Evolutionary conservation across 1,140 invertebrate genomes (phyloP), one percentile per base, ranked within the genome.

Genomic region (Pygmarrhopalites habei): DNA sequence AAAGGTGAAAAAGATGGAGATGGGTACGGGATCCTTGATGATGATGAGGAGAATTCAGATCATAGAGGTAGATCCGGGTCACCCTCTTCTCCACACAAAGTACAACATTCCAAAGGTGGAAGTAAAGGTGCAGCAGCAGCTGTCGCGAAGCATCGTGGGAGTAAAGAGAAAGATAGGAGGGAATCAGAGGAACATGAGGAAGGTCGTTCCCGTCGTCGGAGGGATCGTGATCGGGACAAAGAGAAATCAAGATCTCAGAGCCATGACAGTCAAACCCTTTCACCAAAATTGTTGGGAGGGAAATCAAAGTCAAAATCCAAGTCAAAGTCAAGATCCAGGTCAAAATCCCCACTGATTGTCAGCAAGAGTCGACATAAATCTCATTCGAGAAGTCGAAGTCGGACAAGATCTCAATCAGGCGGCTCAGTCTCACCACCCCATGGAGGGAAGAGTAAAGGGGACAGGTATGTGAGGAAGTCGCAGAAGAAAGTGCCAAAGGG

Each of bases 221-320:
- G 32, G 53, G 32, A 43, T 14, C 32, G 47, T n/a, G 10, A n/a
- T n/a, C n/a, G 25, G 44, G 23, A 28, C 10, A 52, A 25, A 5
- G 12, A 43, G 30, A 60, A 51, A 30, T 32, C 15, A 2, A 49
- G 46, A 26, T 25, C 41, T 17, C 10, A 46, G 28, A 60, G 41
- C 14, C 14, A 21, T 4, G 44, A 49, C 23, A 51, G 44, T 21
- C 4, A 12, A 51, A 26, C 14, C 5, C 4, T 32, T 17, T 60
- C 58, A 14, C 58, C 35, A 5, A 59, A 44, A 47, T 15, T 19
- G 4, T 3, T 14, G n/a, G 32, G 25, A 35, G 26, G 39, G 25
- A 61, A 66, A 56, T 51, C 44, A 2, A 52, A 53, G 35, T 62
- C 65, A 19, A 61, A 55, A 7, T 62, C 60, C 0, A 56, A 58